Evolutionary conservation across 2,797 vertebrate species (phyloP).

Genomic region (Pipistrellus pipistrellus): DNA sequence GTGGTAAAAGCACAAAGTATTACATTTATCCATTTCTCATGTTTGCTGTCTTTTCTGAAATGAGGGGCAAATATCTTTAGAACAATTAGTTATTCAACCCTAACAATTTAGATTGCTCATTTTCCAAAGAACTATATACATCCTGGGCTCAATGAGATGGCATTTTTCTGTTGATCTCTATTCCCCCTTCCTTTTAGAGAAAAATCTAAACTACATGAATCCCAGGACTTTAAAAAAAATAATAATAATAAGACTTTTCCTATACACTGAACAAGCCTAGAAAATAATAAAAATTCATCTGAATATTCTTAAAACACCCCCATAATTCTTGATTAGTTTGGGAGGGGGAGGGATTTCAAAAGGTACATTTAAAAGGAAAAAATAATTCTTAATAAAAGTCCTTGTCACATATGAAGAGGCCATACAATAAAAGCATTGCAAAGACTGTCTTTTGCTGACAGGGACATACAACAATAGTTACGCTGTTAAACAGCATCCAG

Average conservation of each 20-base stretch:
- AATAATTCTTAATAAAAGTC: conserved; percentile 67
- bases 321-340: not conserved
- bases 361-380: conserved; percentile 48
- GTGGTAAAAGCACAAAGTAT: conserved; percentile 78
- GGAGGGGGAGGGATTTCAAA: not conserved
- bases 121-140: not conserved
- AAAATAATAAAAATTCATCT: conserved; percentile 56
- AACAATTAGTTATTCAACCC: conserved; percentile 77
- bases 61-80: conserved; percentile 68
- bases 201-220: conserved; percentile 45
- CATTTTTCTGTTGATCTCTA: conserved; percentile 27
- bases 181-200: not conserved
- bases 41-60: conserved; percentile 66
- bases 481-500: conserved; percentile 89
- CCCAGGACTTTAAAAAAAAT: conserved; percentile 2
- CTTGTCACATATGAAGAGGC: conserved; percentile 57
- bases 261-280: not conserved
- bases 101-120: conserved; percentile 63
- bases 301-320: conserved; percentile 1
- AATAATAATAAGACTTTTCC: not conserved
- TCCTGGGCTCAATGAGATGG: not conserved
- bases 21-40: conserved; percentile 78
- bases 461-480: conserved; percentile 89
- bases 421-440: conserved; percentile 88
- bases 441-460: conserved; percentile 86